phyloP scores from a whole-genome alignment of 1,140 invertebrate genomes.

The Drosophila cardini region DNA sequence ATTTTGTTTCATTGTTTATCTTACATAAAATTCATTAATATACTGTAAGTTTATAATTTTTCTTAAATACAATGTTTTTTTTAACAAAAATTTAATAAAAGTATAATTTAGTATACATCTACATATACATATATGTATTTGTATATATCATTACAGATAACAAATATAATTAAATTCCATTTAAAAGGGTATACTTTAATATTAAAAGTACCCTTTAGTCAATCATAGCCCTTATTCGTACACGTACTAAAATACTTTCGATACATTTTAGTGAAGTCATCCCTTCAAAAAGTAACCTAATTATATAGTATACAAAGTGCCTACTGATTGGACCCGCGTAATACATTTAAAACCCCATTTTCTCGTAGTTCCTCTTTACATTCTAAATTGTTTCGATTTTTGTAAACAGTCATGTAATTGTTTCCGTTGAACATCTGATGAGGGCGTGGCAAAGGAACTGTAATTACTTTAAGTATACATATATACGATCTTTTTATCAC shows the following conservation, averaged over 20 bases:
- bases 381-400: constrained; percentile 5
- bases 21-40: too few species aligned
- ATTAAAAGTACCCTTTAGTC: neutral
- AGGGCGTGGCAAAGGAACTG: constrained; percentile 19
- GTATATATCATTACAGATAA: too few species aligned
- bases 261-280: neutral
- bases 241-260: too few species aligned
- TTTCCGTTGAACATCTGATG: constrained; percentile 6
- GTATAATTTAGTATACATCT: too few species aligned
- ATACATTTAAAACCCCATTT: constrained; percentile 4
- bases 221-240: neutral
- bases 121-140: too few species aligned
- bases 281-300: neutral
- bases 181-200: neutral
- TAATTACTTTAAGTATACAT: constrained; percentile 48
- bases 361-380: too few species aligned
- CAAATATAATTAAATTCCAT: too few species aligned
- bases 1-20: too few species aligned
- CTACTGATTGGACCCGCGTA: constrained; percentile 23
- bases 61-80: too few species aligned
- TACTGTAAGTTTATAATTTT: too few species aligned
- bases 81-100: too few species aligned
- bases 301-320: constrained; percentile 30
- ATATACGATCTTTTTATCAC: too few species aligned
- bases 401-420: constrained; percentile 28